Evolutionary conservation across 2,797 vertebrate genomes (phyloP).

Genomic region (Allobates femoralis): DNA sequence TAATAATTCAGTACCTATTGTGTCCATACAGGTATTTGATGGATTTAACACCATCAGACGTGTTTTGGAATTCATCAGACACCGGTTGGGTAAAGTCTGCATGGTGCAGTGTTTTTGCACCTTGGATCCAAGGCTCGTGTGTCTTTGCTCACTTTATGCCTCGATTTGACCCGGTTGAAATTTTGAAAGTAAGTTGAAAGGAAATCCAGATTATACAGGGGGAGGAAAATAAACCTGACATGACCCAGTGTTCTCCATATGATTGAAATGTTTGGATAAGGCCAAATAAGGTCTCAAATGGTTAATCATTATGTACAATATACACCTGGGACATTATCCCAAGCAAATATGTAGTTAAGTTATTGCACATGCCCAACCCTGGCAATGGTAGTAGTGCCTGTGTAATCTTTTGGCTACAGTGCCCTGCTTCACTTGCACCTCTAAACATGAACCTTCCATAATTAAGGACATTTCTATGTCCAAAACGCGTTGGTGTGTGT

Average conservation of each 20-base stretch:
- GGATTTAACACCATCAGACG: slow-evolving; percentile 78
- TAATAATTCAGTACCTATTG: not conserved
- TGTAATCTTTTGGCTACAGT: too few species aligned
- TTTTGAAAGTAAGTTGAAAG: slow-evolving; percentile 76
- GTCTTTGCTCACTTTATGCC: slow-evolving; percentile 80
- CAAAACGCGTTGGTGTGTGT: too few species aligned
- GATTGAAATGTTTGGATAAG: not conserved
- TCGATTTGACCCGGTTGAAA: slow-evolving; percentile 73
- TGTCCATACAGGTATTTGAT: slow-evolving; percentile 77
- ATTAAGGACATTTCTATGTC: too few species aligned
- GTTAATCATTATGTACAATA: too few species aligned
- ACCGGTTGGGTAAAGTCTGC: slow-evolving; percentile 85
- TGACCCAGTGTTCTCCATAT: too few species aligned
- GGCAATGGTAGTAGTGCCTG: too few species aligned
- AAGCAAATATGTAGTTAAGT: too few species aligned
- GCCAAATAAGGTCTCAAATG: not conserved
- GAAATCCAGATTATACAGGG: not conserved
- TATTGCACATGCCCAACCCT: too few species aligned
- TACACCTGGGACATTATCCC: too few species aligned
- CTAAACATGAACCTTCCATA: too few species aligned
- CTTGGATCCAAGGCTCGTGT: slow-evolving; percentile 83
- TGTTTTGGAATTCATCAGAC: slow-evolving; percentile 84
- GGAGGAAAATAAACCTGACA: too few species aligned
- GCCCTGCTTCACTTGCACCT: too few species aligned
- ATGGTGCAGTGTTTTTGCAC: slow-evolving; percentile 80